These are phyloP conservation scores for Anabacerthia variegaticeps DNA, from an alignment of 2,797 vertebrate genomes.

Conservation along the genomic window DNA sequence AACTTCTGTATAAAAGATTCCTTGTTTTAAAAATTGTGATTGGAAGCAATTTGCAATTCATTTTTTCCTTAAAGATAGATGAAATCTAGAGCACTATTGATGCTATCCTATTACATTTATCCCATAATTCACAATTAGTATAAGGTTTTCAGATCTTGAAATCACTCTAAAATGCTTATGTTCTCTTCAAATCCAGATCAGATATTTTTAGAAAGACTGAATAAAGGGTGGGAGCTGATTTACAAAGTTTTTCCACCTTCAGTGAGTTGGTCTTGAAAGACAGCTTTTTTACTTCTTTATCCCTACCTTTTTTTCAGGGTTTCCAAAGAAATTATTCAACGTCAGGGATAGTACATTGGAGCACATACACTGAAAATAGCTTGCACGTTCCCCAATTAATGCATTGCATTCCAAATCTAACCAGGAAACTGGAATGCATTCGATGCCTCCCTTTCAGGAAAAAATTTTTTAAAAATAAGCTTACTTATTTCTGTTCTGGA, in stretches of 20 bases:
- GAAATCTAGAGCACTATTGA: not conserved
- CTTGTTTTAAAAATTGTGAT: not conserved
- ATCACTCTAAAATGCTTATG: not conserved
- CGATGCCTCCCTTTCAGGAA: not conserved
- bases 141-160: not conserved
- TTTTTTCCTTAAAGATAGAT: not conserved
- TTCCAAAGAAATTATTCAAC: conserved; percentile 27
- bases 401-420: not conserved
- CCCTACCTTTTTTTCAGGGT: not conserved
- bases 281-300: not conserved
- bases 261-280: not conserved
- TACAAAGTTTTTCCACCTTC: not conserved
- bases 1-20: not conserved
- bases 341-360: not conserved
- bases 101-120: not conserved
- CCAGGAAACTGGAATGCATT: not conserved
- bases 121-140: not conserved
- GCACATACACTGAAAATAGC: not conserved
- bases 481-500: not conserved
- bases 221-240: not conserved
- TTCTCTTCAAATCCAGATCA: not conserved
- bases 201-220: not conserved
- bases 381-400: not conserved
- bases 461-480: not conserved
- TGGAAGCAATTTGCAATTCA: not conserved